Base-by-base conservation (phyloP, 2,888 invertebrate genomes). In the Nomada fucata region DNA sequence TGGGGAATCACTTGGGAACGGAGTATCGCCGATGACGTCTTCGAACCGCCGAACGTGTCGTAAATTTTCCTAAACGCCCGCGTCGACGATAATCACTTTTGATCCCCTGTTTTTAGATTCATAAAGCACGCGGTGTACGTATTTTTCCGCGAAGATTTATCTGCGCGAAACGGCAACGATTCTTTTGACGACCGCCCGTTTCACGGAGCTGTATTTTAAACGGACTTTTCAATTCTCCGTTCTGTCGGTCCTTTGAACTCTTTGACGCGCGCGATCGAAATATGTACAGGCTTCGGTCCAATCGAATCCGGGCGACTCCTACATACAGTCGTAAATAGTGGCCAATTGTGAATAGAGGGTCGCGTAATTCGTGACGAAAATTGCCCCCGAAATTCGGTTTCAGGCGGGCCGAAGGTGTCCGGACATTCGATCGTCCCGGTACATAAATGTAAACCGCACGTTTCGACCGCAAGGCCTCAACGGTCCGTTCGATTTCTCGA, bases 1-100 rank as follows among this genome's bases (percentile, higher is more conserved):
- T 79, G 20, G 68, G 29, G 36, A 20, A 42, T 4, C 20, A 64
- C 64, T 60, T 36, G 64, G 42, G 79, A 50, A 26, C 60, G 47
- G 20, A 53, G 71, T 52, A 63, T 50, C 52, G 55, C 23, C 67
- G 5, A 18, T 63, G 53, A 78, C 65, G 72, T 63, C 42, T 52
- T 36, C 44, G 29, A 23, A 23, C 20, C 60, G 53, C 3, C 36
- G 65, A 67, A 59, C 57, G 47, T 0, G n/a, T 72, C 67, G 63
- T 80, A 80, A 80, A 80, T 80, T 72, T 79, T 36, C 26, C 42
- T 50, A 63, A 79, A 80, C 68, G 80, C 72, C 68, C 67, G 57
- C 67, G 67, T 79, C 57, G 79, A 79, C 79, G 71, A 72, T 79
- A 72, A 79, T 80, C 80, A 72, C 79, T 79, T 80, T 68, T 11